Percentiles rank a stretch among this genome's conserved stretches.
Conservation (phyloP, 2,797 vertebrate genomes). For the Pantherophis alleghaniensis region DNA sequence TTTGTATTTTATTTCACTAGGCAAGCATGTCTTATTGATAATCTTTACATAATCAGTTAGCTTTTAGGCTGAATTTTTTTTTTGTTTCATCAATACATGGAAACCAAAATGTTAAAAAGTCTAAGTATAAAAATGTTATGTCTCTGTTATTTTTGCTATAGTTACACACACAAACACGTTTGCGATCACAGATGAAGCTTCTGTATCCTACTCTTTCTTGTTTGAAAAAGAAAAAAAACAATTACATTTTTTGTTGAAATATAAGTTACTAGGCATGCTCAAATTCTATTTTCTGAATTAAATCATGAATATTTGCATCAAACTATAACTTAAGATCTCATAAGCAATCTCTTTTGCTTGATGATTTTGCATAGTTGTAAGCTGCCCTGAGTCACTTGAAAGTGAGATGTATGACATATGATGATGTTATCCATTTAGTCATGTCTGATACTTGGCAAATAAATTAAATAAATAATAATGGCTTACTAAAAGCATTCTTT, state of each 20-base stretch:
- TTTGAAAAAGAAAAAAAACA: neutral
- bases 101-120: neutral
- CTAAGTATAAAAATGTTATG: neutral
- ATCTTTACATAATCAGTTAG: neutral
- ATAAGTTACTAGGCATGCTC: neutral
- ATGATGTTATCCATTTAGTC: neutral
- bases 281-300: constrained; percentile 24
- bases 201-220: neutral
- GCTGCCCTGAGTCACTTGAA: too few relatives aligned
- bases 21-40: neutral
- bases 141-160: neutral
- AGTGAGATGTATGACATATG: neutral
- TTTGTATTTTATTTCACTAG: neutral
- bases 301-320: constrained; percentile 9
- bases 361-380: neutral
- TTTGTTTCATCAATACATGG: neutral
- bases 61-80: neutral
- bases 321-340: neutral
- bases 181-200: neutral
- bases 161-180: neutral
- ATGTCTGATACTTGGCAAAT: neutral
- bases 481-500: too few relatives aligned
- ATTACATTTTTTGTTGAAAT: neutral
- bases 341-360: neutral
- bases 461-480: too few relatives aligned